Percentiles rank a stretch among this genome's conserved stretches.
Evolutionary conservation across 2,888 invertebrate genomes (phyloP).

Genomic region (Synergus laeviventris): DNA sequence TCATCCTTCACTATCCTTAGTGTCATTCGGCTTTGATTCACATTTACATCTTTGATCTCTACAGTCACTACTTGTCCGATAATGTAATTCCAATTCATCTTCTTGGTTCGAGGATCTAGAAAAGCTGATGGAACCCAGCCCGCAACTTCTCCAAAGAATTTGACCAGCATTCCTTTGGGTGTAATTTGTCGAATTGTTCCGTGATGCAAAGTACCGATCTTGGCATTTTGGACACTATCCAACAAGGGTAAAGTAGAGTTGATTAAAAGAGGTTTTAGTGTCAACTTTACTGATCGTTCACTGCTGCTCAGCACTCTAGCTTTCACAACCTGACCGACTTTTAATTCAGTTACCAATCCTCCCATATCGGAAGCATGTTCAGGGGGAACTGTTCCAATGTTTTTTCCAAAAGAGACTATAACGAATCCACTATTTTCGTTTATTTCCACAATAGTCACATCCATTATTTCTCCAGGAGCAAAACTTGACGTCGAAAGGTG

Average conservation of each 20-base stretch:
- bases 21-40: conserved; percentile 12
- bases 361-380: conserved; percentile 63
- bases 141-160: conserved; percentile 80
- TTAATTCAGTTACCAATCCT: conserved; percentile 77
- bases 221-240: conserved; percentile 77
- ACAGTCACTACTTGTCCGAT: conserved; percentile 79
- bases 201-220: conserved; percentile 77
- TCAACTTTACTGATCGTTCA: conserved; percentile 77
- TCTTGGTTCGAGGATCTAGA: conserved; percentile 46
- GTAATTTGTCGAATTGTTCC: conserved; percentile 79
- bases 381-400: conserved; percentile 62
- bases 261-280: conserved; percentile 82
- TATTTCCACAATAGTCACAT: conserved; percentile 62
- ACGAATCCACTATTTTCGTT: conserved; percentile 59
- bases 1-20: conserved; percentile 42
- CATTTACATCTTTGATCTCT: conserved; percentile 56
- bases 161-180: conserved; percentile 77
- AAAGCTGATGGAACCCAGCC: conserved; percentile 76
- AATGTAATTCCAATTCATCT: conserved; percentile 77
- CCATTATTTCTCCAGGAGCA: conserved; percentile 61
- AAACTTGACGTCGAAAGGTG: conserved; percentile 75
- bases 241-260: conserved; percentile 78
- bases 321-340: conserved; percentile 78
- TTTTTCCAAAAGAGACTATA: conserved; percentile 60
- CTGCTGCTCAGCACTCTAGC: conserved; percentile 80